Base-by-base conservation (phyloP, 2,888 invertebrate species). In the Exocentrus adspersus region DNA sequence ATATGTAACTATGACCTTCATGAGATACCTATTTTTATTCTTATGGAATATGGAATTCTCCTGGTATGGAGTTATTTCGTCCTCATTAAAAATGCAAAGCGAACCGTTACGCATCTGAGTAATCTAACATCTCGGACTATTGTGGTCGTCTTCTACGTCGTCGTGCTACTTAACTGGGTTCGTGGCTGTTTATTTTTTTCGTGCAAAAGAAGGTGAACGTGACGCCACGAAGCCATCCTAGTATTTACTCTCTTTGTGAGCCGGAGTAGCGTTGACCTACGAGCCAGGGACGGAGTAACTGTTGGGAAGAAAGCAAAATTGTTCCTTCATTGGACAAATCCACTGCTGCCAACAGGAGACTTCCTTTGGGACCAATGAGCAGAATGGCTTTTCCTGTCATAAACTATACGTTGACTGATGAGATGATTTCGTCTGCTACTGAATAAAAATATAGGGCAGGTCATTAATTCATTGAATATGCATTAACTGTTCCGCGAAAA, bases 171-270 rank as follows among this genome's bases (percentile, higher is more conserved):
- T 32, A 32, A 43, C 43, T 43, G 42, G 10, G 9, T n/a, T n/a
- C n/a, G n/a, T 20, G 21, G 21, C 2, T 16, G 5, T 30, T 3
- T 52, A n/a, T 32, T 52, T 52, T n/a, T 51, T 51, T 52, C 14
- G 9, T 17, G 19, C 52, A 19, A 52, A 32, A 52, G 52, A 52
- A 52, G 52, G 52, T 20, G 52, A 52, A 52, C 20, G 52, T 52
- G 37, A 52, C 37, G 52, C 20, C 32, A 52, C 41, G 37, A 52
- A 52, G 52, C 20, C 32, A 52, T 52, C 37, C 51, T 51, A 32
- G 17, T 32, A 41, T 52, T 52, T 52, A 52, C 37, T 37, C 50
- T 50, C 19, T 20, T 19, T 20, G 32, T 17, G 32, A 12, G 21
- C 28, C 3, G 12, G 28, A 24, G 12, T 37, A 41, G 37, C 52